phyloP scores from a whole-genome alignment of 2,113 vertebrate genomes.

The Cichladusa arquata region DNA sequence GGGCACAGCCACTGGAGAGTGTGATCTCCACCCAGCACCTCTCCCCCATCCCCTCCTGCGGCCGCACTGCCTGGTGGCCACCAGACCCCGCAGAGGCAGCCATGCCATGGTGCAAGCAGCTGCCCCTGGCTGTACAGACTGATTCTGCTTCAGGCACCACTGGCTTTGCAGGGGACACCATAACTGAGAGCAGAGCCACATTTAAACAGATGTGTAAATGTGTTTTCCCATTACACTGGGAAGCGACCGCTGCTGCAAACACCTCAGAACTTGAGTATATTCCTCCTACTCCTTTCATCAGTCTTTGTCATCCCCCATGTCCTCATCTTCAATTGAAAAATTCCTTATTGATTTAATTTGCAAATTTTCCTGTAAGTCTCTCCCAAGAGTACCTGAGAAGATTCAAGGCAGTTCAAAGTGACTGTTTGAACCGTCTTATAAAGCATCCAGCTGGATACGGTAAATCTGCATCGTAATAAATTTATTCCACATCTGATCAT shows the following conservation, averaged over 20 bases:
- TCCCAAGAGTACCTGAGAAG: background rate
- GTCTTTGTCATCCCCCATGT: background rate
- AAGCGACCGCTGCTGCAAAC: background rate
- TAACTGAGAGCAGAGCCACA: background rate
- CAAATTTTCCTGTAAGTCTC: background rate
- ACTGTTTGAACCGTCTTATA: background rate
- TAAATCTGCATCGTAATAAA: background rate
- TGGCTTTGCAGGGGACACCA: background rate
- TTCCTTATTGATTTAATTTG: constrained; percentile 4
- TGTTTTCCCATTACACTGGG: background rate
- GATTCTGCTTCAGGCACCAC: background rate
- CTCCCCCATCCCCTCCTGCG: background rate
- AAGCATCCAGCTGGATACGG: background rate
- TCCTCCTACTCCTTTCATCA: background rate
- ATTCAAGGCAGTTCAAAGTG: background rate
- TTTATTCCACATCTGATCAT: background rate
- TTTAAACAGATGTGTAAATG: background rate
- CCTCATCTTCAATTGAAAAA: background rate
- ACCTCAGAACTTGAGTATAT: background rate
- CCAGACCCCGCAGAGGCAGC: background rate
- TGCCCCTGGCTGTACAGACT: too few relatives aligned
- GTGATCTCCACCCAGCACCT: background rate
- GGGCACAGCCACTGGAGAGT: background rate
- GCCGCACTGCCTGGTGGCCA: background rate
- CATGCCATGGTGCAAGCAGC: background rate